These are phyloP conservation scores for Zaprionus camerounensis DNA, from an alignment of 1,140 invertebrate genomes.

Conservation along the genomic window DNA sequence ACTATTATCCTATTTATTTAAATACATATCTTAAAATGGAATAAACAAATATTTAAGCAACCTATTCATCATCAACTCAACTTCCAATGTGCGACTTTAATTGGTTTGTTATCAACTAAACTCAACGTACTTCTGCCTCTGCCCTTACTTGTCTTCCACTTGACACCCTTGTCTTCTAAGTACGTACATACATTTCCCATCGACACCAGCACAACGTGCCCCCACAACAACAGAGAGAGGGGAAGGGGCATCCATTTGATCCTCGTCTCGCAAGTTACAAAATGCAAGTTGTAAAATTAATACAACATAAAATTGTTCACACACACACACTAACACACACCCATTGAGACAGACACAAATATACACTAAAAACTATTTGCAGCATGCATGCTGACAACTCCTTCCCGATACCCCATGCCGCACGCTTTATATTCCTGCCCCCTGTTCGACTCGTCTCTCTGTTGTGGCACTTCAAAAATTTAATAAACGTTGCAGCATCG, in stretches of 20 bases:
- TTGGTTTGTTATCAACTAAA: not conserved
- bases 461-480: slow-evolving; percentile 75
- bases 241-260: slow-evolving; percentile 11
- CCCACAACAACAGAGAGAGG: too few species aligned
- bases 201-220: not conserved
- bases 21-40: not conserved
- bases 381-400: slow-evolving; percentile 35
- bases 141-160: too few species aligned
- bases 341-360: slow-evolving; percentile 5
- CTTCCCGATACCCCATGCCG: not conserved
- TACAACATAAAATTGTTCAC: slow-evolving; percentile 63
- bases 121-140: not conserved
- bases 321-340: slow-evolving; percentile 8
- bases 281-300: slow-evolving; percentile 74
- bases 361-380: slow-evolving; percentile 46
- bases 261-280: slow-evolving; percentile 40
- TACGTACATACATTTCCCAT: too few species aligned
- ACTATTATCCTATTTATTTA: not conserved
- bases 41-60: not conserved
- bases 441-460: slow-evolving; percentile 6
- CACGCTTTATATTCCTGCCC: not conserved
- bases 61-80: not conserved
- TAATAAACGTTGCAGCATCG: slow-evolving; percentile 79
- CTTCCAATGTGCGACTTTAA: not conserved
- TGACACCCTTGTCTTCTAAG: too few species aligned